phyloP scores from a whole-genome alignment of 2,797 vertebrate genomes.

The Vireo griseus region DNA sequence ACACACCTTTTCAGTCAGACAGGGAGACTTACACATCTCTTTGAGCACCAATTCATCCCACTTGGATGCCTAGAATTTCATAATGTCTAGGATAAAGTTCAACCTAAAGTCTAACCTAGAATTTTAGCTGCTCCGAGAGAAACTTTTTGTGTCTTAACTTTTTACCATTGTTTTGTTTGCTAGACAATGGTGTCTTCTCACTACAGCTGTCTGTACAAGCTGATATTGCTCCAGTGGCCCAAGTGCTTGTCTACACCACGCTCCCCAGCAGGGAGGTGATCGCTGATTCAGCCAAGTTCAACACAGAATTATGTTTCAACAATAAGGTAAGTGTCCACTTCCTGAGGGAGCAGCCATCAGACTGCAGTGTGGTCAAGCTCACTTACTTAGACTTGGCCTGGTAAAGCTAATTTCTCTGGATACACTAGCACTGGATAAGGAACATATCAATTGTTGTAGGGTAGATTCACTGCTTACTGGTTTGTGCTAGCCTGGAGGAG shows the following conservation, averaged over 20 bases:
- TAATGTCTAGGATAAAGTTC: background rate
- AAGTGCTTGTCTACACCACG: constrained; percentile 80
- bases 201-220: constrained; percentile 61
- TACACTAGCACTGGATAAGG: background rate
- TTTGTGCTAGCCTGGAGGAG: background rate
- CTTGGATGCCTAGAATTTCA: background rate
- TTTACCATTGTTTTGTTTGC: background rate
- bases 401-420: background rate
- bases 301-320: constrained; percentile 77
- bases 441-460: background rate
- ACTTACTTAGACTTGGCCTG: background rate
- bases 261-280: constrained; percentile 75
- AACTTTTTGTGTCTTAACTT: background rate
- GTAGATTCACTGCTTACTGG: background rate
- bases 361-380: background rate
- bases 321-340: constrained; percentile 78
- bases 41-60: background rate
- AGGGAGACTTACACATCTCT: background rate
- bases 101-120: background rate
- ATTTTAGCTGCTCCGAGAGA: background rate
- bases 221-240: constrained; percentile 77
- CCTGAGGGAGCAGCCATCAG: background rate
- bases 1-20: background rate
- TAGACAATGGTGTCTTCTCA: constrained; percentile 73
- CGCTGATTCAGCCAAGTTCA: constrained; percentile 81